Percentiles rank a stretch among this genome's conserved stretches.
Conservation (phyloP, 1,140 invertebrate species). For the Hylaeus anthracinus region DNA sequence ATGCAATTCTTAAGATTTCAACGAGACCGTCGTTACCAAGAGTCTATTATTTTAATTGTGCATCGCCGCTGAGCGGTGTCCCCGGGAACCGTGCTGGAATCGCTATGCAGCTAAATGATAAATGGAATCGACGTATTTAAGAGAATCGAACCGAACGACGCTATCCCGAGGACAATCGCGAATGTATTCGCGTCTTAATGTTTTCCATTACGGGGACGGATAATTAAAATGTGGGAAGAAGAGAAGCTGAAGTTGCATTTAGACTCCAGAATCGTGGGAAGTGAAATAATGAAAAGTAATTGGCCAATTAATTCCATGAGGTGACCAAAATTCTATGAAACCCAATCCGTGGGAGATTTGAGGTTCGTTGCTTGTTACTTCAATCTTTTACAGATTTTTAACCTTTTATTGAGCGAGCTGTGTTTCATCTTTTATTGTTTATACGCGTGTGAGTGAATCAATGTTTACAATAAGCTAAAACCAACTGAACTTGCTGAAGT, state of each 20-base stretch:
- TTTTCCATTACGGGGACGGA: not conserved
- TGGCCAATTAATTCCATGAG: not conserved
- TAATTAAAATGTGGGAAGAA: not conserved
- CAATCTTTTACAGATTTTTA: no score
- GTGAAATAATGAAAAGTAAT: not conserved
- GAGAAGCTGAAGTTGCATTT: not conserved
- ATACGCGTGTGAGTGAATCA: no score
- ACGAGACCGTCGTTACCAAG: not conserved
- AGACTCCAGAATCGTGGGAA: not conserved
- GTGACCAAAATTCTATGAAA: not conserved
- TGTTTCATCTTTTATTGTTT: no score
- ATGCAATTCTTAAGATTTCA: conserved; percentile 9
- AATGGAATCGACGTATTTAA: conserved; percentile 8
- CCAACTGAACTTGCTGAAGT: no score
- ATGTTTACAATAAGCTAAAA: no score
- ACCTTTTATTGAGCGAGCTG: no score
- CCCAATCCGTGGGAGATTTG: not conserved
- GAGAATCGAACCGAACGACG: not conserved
- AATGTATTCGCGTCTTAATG: not conserved
- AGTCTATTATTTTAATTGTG: conserved; percentile 27
- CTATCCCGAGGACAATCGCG: not conserved
- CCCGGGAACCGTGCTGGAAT: not conserved
- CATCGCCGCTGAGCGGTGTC: not conserved
- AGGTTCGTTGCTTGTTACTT: no score
- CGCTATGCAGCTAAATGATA: not conserved